phyloP scores from a whole-genome alignment of 1,140 invertebrate species.

The Scaptomyza graminum region DNA sequence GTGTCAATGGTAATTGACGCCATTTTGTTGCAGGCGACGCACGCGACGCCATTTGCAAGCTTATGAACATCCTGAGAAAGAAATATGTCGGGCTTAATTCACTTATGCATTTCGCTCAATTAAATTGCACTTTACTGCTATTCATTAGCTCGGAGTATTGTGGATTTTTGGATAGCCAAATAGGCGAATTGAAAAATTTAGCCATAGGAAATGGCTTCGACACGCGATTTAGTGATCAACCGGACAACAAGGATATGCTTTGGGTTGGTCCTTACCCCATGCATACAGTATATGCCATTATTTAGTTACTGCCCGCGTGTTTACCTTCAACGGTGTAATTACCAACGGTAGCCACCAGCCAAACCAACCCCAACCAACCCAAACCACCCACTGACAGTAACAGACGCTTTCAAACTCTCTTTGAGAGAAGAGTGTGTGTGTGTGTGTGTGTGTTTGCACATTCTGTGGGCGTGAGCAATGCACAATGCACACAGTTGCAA shows the following conservation, averaged over 20 bases:
- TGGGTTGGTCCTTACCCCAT: conserved; percentile 29
- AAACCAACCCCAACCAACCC: not conserved
- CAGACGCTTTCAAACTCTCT: not conserved
- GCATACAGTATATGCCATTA: conserved; percentile 17
- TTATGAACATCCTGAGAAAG: conserved; percentile 24
- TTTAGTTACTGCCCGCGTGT: conserved; percentile 35
- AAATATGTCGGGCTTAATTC: conserved; percentile 59
- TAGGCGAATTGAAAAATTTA: conserved; percentile 49
- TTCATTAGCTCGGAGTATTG: not conserved
- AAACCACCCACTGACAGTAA: too few species aligned
- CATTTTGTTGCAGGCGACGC: conserved; percentile 56
- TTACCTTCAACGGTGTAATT: conserved; percentile 64
- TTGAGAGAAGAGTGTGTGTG: too few species aligned
- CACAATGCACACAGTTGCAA: conserved; percentile 48
- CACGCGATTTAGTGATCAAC: conserved; percentile 68
- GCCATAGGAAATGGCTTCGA: conserved; percentile 52
- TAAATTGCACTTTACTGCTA: conserved; percentile 64
- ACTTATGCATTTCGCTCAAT: conserved; percentile 70
- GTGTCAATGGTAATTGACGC: conserved; percentile 66
- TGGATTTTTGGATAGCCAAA: not conserved
- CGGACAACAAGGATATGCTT: conserved; percentile 21
- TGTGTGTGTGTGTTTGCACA: conserved; percentile 39
- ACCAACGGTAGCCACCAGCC: conserved; percentile 16
- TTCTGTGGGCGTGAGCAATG: conserved; percentile 63
- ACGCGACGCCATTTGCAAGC: conserved; percentile 44